Evolutionary conservation across 2,113 vertebrate genomes (phyloP), one percentile per base, ranked within the genome.

Genomic region (Dryoscopus gambensis): DNA sequence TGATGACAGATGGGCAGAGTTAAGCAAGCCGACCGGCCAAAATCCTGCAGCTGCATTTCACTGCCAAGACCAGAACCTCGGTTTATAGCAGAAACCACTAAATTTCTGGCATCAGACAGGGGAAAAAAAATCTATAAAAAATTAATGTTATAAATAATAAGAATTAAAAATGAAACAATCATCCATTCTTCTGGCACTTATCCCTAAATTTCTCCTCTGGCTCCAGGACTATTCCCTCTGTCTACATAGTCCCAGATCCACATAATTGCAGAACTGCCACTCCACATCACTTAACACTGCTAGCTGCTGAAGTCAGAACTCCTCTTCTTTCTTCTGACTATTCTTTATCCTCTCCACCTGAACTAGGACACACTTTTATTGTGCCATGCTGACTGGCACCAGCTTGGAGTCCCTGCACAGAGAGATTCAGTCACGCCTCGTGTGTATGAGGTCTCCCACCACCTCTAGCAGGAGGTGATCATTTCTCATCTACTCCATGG

Each of bases 1-100:
- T 93, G 83, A 91, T 97, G 97, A 98, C 97, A 98, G 97, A 98
- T 95, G 97, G 97, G 93, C 81, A 97, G 94, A 97, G 95, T 87
- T 95, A 94, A 97, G 89, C 96, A 95, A 97, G 82, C 53, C 10
- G 1, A 78, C 88, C 39, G 78, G 97, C 97, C 64, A 70, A 93
- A 96, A 95, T 95, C 94, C 78, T 94, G 71, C 60, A 92, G 95
- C 95, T 97, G 70, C 87, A 79, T 95, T 82, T 93, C 68, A 74
- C 95, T 97, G 97, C 97, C 97, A 98, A 97, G 83, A 93, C 64
- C 93, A 90, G 74, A 85, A 89, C 74, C 83, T 90, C 84, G 59
- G 84, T 88, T 92, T 93, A 50, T 24, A 96, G 95, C 95, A 97
- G 78, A 97, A 92, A 94, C 90, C 95, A 65, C 92, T 86, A 82